Evolutionary conservation across 2,888 invertebrate genomes (phyloP).

Genomic region (Pogonocherus hispidulus): DNA sequence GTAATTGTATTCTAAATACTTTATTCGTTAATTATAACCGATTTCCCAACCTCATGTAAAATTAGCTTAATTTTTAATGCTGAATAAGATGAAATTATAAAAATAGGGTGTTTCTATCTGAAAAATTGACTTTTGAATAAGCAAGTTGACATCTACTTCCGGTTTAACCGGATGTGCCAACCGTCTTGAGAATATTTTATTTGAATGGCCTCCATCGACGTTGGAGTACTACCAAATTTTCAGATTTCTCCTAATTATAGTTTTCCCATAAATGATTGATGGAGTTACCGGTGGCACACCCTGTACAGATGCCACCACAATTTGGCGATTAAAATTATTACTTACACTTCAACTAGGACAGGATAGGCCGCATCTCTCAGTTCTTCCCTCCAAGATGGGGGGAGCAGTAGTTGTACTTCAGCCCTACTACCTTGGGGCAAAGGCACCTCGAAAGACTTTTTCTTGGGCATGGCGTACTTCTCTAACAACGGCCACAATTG

Average conservation of each 20-base stretch:
- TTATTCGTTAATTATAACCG: too few relatives aligned
- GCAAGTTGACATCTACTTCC: too few relatives aligned
- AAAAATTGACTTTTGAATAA: too few relatives aligned
- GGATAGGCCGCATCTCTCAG: slow-evolving; percentile 89
- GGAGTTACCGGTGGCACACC: too few relatives aligned
- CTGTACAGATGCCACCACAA: too few relatives aligned
- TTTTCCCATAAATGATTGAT: too few relatives aligned
- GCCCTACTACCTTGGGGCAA: slow-evolving; percentile 88
- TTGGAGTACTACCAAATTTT: not conserved
- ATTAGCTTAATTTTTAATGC: too few relatives aligned
- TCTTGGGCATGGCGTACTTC: slow-evolving; percentile 86
- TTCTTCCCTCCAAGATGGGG: slow-evolving; percentile 90
- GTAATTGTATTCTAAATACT: too few relatives aligned
- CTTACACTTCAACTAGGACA: slow-evolving; percentile 89
- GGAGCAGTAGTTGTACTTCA: slow-evolving; percentile 89
- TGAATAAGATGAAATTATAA: too few relatives aligned
- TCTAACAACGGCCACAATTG: slow-evolving; percentile 72
- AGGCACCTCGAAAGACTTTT: slow-evolving; percentile 87
- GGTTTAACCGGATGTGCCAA: not conserved
- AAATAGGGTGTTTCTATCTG: too few relatives aligned
- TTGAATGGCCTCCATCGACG: not conserved
- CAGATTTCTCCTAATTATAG: too few relatives aligned
- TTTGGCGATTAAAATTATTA: slow-evolving; percentile 49
- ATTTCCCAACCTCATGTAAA: too few relatives aligned
- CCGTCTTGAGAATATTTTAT: not conserved